Percentiles rank a stretch among this genome's conserved stretches.
These are phyloP conservation scores for Ctenochaetus hawaiiensis DNA, from an alignment of 2,797 vertebrate species.

Conservation along the genomic window DNA sequence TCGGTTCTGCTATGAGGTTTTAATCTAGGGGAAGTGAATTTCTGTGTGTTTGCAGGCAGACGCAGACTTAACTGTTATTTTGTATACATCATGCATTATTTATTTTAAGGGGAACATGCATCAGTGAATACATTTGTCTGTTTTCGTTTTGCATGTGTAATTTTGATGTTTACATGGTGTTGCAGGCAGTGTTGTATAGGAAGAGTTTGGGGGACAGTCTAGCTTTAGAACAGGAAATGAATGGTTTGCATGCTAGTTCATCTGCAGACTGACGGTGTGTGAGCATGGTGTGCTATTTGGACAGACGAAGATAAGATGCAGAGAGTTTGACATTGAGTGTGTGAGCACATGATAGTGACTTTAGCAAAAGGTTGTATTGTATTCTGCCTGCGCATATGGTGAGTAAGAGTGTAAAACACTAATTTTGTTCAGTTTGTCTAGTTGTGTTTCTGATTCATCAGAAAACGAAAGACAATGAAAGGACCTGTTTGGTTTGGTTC, in stretches of 20 bases:
- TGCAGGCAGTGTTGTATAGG: neutral
- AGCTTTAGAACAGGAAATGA: conserved; percentile 39
- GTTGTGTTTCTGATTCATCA: neutral
- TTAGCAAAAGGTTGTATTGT: neutral
- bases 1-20: conserved; percentile 70
- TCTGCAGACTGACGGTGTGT: neutral
- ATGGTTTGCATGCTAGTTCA: conserved; percentile 6
- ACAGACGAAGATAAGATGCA: conserved; percentile 23
- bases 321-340: conserved; percentile 18
- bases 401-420: neutral
- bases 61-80: neutral
- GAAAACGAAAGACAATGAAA: conserved; percentile 1
- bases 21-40: conserved; percentile 63
- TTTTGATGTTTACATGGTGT: neutral
- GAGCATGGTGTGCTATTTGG: neutral
- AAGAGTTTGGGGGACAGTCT: neutral
- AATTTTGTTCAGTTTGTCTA: no score
- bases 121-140: neutral
- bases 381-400: neutral
- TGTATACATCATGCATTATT: neutral
- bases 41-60: neutral
- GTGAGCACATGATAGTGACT: conserved; percentile 7
- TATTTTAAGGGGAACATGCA: neutral
- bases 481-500: neutral
- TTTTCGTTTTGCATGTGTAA: neutral